Evolutionary conservation across 2,797 vertebrate genomes (phyloP).

Genomic region (Pipistrellus pipistrellus): DNA sequence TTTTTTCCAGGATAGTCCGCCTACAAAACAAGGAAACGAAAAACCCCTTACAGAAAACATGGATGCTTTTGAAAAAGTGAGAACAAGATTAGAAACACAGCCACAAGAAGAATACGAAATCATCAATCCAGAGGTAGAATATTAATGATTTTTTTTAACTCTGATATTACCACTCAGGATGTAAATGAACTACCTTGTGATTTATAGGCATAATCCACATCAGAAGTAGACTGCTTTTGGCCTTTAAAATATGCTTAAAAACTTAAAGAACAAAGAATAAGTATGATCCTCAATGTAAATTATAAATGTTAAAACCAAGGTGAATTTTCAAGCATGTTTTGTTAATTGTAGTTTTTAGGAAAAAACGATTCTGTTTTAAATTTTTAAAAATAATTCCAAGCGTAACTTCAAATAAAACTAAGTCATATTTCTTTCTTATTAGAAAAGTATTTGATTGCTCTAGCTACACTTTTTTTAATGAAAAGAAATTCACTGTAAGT

Average conservation of each 20-base stretch:
- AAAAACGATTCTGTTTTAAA: not conserved
- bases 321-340: not conserved
- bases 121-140: conserved; percentile 87
- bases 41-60: conserved; percentile 84
- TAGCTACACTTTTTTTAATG: not conserved
- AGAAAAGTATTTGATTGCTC: conserved; percentile 45
- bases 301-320: conserved; percentile 30
- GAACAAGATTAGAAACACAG: conserved; percentile 81
- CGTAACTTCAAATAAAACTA: conserved; percentile 1
- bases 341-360: conserved; percentile 29
- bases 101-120: conserved; percentile 88
- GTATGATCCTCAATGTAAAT: not conserved
- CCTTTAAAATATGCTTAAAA: conserved; percentile 41
- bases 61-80: conserved; percentile 89
- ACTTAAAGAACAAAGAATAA: conserved; percentile 21
- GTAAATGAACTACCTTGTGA: not conserved
- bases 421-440: conserved; percentile 34
- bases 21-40: conserved; percentile 86
- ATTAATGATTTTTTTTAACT: not conserved
- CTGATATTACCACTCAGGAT: not conserved
- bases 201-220: not conserved
- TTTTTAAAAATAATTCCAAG: conserved; percentile 18
- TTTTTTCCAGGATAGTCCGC: conserved; percentile 83
- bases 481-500: conserved; percentile 41
- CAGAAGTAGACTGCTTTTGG: not conserved